Percentiles rank a stretch among this genome's conserved stretches.
Conservation (phyloP, 1,140 invertebrate species). For the Heliconius congener region DNA sequence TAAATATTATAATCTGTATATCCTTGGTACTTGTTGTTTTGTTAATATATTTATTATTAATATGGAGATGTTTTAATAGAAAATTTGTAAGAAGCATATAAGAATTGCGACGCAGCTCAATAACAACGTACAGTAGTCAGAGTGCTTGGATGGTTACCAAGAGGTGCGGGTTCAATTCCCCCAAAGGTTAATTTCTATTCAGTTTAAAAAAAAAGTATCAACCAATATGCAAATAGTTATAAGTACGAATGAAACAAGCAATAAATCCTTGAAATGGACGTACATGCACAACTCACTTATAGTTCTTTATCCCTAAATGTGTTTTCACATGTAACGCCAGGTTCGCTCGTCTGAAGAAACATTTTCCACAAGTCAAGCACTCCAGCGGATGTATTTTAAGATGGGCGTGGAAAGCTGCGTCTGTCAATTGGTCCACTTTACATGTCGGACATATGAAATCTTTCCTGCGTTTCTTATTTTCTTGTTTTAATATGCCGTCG, state of each 20-base stretch:
- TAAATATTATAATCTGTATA: too few relatives aligned
- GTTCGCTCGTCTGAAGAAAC: constrained; percentile 87
- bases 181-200: too few relatives aligned
- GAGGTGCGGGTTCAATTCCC: too few relatives aligned
- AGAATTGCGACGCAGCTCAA: too few relatives aligned
- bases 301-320: constrained; percentile 89
- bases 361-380: constrained; percentile 89
- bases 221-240: too few relatives aligned
- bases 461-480: constrained; percentile 67
- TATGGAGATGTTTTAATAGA: too few relatives aligned
- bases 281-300: constrained; percentile 72
- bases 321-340: constrained; percentile 89
- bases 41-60: too few relatives aligned
- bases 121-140: too few relatives aligned
- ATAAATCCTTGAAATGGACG: constrained; percentile 38
- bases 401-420: constrained; percentile 85
- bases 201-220: too few relatives aligned
- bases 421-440: constrained; percentile 82
- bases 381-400: constrained; percentile 90
- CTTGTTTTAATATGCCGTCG: constrained; percentile 81
- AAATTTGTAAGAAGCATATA: too few relatives aligned
- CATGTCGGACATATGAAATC: constrained; percentile 69
- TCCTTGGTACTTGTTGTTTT: too few relatives aligned
- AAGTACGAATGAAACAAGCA: constrained; percentile 39
- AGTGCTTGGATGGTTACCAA: too few relatives aligned